Conservation (phyloP, 2,797 vertebrate species). For the Halcyon leucocephala region DNA sequence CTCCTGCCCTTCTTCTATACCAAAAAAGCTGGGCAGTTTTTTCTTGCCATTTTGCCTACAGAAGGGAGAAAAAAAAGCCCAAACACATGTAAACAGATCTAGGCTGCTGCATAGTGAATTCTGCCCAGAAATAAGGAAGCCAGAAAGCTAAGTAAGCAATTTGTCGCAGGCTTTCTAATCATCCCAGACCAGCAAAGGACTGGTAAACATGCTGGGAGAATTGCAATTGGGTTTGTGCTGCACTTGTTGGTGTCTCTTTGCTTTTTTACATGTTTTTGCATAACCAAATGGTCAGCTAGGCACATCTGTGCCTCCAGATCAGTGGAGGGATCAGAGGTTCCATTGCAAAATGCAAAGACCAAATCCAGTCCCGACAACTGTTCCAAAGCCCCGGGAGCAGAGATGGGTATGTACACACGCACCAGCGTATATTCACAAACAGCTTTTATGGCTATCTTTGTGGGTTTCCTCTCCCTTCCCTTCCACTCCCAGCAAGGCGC, state of each 20-base stretch:
- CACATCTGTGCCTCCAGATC: not conserved
- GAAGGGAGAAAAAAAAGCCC: not conserved
- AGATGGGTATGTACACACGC: fast-evolving
- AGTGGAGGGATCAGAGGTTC: not conserved
- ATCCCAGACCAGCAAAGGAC: not conserved
- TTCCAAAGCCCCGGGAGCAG: not conserved
- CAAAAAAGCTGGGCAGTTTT: constrained; percentile 74
- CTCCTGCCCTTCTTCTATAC: constrained; percentile 62
- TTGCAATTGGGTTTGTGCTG: not conserved
- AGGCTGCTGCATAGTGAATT: not conserved
- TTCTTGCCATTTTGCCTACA: constrained; percentile 76
- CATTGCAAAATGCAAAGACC: not conserved
- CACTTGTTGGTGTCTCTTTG: not conserved
- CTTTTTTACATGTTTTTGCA: not conserved
- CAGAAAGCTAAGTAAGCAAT: not conserved
- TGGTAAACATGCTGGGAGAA: not conserved
- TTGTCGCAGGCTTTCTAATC: not conserved
- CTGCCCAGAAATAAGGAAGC: constrained; percentile 27
- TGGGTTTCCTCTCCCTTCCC: not conserved
- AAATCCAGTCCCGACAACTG: not conserved
- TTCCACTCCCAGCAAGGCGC: not conserved
- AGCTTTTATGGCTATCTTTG: not conserved
- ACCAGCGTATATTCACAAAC: fast-evolving
- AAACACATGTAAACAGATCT: not conserved
- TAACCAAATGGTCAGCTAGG: not conserved